Evolutionary conservation across 1,140 invertebrate species (phyloP).

Genomic region (Mamestra configurata): DNA sequence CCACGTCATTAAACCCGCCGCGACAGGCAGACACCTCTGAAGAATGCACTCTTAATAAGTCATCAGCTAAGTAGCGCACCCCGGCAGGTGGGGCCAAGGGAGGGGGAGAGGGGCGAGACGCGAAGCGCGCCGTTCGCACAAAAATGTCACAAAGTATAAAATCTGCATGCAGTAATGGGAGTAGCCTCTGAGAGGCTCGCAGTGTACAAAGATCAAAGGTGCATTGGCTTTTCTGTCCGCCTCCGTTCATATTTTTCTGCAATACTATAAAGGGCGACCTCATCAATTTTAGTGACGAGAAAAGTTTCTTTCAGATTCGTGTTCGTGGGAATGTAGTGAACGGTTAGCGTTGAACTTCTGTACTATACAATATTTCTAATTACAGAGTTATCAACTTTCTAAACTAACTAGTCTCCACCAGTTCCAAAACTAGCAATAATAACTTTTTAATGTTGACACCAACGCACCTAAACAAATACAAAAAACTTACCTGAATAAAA

Average conservation of each 20-base stretch:
- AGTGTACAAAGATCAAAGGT: conserved; percentile 79
- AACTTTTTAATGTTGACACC: neutral
- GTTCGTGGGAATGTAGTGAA: neutral
- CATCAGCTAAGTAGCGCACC: conserved; percentile 86
- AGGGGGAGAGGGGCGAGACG: conserved; percentile 50
- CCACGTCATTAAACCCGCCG: conserved; percentile 83
- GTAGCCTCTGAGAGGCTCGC: conserved; percentile 78
- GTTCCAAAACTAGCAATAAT: neutral
- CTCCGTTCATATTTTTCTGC: conserved; percentile 50
- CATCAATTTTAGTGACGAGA: conserved; percentile 25
- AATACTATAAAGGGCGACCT: conserved; percentile 32
- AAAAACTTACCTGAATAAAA: neutral
- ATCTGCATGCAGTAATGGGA: conserved; percentile 84
- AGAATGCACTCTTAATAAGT: conserved; percentile 87
- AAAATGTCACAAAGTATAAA: conserved; percentile 86
- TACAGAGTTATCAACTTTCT: neutral
- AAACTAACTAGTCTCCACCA: neutral
- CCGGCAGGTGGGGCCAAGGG: conserved; percentile 65
- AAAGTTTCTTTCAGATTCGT: neutral
- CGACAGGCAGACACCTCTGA: conserved; percentile 85
- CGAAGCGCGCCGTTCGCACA: conserved; percentile 75
- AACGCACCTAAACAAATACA: neutral
- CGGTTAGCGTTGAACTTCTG: neutral
- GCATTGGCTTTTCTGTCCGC: conserved; percentile 63
- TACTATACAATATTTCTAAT: neutral